Conservation (phyloP, 2,113 vertebrate species). For the Odocoileus virginianus region DNA sequence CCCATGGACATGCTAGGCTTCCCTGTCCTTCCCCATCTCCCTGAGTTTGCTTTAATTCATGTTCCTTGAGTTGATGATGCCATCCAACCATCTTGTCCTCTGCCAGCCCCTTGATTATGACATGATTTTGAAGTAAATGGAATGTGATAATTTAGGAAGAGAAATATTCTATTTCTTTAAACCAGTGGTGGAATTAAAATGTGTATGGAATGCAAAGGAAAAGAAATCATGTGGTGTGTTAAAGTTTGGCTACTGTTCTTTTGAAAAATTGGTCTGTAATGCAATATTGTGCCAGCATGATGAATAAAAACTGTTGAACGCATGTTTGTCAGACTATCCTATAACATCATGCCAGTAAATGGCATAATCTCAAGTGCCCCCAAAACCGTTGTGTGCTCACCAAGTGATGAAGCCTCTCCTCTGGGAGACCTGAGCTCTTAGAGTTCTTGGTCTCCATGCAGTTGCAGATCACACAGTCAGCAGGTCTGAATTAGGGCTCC, state of each 20-base stretch:
- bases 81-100: not conserved
- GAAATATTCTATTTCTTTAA: not conserved
- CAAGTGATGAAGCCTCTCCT: not conserved
- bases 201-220: too few species aligned
- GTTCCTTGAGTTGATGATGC: not conserved
- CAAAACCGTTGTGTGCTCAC: not conserved
- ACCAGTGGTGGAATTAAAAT: not conserved
- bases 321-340: not conserved
- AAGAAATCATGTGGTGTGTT: not conserved
- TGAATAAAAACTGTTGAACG: not conserved
- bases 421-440: not conserved
- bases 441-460: not conserved
- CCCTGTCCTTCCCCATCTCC: not conserved
- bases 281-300: too few species aligned
- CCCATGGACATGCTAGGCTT: rapidly evolving
- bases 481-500: constrained; percentile 44
- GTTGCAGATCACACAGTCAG: constrained; percentile 31
- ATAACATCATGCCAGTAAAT: rapidly evolving
- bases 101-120: not conserved
- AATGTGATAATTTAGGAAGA: not conserved
- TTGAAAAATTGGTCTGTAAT: not conserved
- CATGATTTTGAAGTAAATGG: constrained; percentile 24
- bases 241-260: not conserved
- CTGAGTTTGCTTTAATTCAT: not conserved
- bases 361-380: not conserved